phyloP scores from a whole-genome alignment of 2,888 invertebrate genomes.

The Amorpha juglandis region DNA sequence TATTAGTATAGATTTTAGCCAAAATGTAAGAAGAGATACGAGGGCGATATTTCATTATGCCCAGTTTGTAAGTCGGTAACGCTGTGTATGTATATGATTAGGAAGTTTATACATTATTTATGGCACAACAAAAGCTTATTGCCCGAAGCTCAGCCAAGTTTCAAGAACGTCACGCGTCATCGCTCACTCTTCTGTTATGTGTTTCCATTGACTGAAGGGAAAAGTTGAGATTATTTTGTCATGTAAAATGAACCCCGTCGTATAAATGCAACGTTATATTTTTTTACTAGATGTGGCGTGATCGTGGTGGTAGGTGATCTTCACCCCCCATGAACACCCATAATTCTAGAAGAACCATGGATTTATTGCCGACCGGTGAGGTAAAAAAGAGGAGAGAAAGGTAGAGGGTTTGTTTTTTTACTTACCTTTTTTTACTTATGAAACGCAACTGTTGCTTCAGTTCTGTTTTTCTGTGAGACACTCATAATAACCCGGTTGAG shows the following conservation, averaged over 20 bases:
- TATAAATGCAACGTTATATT: background rate
- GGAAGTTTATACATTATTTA: conserved; percentile 48
- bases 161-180: conserved; percentile 50
- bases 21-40: background rate
- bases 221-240: background rate
- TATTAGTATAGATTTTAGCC: too few species aligned
- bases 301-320: too few species aligned
- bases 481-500: too few species aligned
- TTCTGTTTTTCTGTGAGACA: too few species aligned
- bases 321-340: too few species aligned
- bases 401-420: too few species aligned
- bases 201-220: conserved; percentile 48
- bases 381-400: too few species aligned
- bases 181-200: conserved; percentile 42
- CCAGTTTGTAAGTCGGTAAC: conserved; percentile 14
- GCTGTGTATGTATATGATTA: conserved; percentile 30
- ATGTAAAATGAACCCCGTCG: background rate
- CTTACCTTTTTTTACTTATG: too few species aligned
- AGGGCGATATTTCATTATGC: background rate
- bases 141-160: conserved; percentile 41
- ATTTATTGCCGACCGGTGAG: too few species aligned
- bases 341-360: too few species aligned
- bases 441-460: too few species aligned
- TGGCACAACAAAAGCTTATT: conserved; percentile 45
- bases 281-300: conserved; percentile 30